These are phyloP conservation scores for Falco novaeseelandiae DNA, from an alignment of 2,797 vertebrate species.

Conservation along the genomic window DNA sequence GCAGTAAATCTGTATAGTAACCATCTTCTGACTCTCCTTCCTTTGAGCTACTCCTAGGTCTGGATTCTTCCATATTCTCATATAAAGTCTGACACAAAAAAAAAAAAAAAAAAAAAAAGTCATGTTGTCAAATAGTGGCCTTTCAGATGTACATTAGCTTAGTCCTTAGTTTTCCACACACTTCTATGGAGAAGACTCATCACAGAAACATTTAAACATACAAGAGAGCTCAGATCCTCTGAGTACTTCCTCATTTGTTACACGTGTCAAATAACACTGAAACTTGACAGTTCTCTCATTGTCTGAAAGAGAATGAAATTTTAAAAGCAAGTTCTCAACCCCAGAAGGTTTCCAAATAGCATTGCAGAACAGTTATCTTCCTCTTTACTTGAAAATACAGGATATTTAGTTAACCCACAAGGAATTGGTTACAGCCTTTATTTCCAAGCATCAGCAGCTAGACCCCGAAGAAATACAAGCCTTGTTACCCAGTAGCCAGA, in stretches of 20 bases:
- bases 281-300: background rate
- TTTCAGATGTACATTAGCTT: background rate
- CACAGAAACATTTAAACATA: background rate
- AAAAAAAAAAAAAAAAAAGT: background rate
- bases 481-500: background rate
- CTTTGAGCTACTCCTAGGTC: background rate
- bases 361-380: background rate
- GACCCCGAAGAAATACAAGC: background rate
- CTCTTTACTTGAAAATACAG: background rate
- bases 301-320: background rate
- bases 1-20: constrained; percentile 92
- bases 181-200: background rate
- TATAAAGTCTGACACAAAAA: constrained; percentile 65
- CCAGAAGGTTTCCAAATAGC: background rate
- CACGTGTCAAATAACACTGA: background rate
- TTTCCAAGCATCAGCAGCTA: background rate
- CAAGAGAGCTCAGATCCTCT: background rate
- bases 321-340: background rate
- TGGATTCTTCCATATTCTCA: constrained; percentile 69
- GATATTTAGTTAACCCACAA: background rate
- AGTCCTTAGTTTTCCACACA: background rate
- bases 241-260: background rate
- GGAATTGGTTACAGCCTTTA: background rate
- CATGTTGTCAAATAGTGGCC: background rate
- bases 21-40: constrained; percentile 63